A percentile compares a stretch with the other conserved stretches of the same genome.
Evolutionary conservation across 1,140 invertebrate genomes (phyloP).

Genomic region (Dermatophagoides farinae): DNA sequence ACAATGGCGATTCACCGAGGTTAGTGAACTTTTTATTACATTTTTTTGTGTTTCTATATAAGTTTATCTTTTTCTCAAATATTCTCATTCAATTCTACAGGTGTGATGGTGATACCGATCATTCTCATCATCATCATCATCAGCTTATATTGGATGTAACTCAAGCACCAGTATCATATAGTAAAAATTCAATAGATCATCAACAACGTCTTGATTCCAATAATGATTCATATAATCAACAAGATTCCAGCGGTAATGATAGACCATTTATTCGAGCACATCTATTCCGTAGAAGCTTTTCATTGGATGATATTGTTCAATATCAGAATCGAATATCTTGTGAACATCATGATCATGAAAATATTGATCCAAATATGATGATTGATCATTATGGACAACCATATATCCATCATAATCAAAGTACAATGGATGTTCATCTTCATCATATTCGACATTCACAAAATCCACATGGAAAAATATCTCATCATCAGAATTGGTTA

Average conservation of each 20-base stretch:
- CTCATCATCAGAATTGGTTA: constrained; percentile 37
- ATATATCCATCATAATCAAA: background rate
- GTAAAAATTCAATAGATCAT: too few relatives aligned
- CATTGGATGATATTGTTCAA: background rate
- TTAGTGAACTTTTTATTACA: too few relatives aligned
- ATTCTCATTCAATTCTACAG: too few relatives aligned
- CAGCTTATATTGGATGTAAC: too few relatives aligned
- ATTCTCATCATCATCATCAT: too few relatives aligned
- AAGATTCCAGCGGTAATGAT: background rate
- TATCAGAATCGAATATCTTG: background rate
- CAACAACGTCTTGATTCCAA: too few relatives aligned
- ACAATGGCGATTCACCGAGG: too few relatives aligned
- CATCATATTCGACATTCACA: background rate
- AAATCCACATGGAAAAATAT: background rate
- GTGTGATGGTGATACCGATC: too few relatives aligned
- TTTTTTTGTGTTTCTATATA: too few relatives aligned
- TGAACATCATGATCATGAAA: background rate
- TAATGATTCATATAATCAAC: background rate
- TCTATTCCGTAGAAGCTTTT: background rate
- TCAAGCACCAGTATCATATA: too few relatives aligned
- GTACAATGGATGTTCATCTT: background rate
- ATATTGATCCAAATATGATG: background rate
- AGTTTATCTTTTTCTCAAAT: too few relatives aligned
- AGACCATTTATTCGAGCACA: background rate
- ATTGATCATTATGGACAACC: too few relatives aligned